Percentiles rank a stretch among this genome's conserved stretches.
Evolutionary conservation across 2,797 vertebrate species (phyloP).

Genomic region (Petrocephalus sullivani): DNA sequence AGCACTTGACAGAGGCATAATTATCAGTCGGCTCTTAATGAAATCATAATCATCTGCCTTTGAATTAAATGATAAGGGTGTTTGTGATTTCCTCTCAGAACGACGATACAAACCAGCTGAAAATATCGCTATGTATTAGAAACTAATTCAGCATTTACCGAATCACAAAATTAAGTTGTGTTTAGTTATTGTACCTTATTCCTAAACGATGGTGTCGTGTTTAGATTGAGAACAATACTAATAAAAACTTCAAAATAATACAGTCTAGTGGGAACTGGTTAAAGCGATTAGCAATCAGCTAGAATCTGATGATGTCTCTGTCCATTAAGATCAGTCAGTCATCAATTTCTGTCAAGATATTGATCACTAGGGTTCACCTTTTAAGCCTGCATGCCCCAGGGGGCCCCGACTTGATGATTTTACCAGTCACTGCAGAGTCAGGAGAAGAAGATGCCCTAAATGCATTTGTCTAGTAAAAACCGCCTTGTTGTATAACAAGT

Average conservation of each 20-base stretch:
- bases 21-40: neutral
- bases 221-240: neutral
- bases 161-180: neutral
- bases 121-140: neutral
- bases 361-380: constrained; percentile 23
- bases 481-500: constrained; percentile 39
- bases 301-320: neutral
- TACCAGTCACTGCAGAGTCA: constrained; percentile 20
- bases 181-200: neutral
- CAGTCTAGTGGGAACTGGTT: neutral
- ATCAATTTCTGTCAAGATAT: neutral
- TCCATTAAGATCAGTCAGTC: neutral
- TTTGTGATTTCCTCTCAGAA: neutral
- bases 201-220: neutral
- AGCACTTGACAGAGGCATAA: neutral
- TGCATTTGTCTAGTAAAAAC: constrained; percentile 45
- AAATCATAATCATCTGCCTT: neutral
- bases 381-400: constrained; percentile 23
- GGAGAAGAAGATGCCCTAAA: constrained; percentile 38
- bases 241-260: neutral
- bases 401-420: constrained; percentile 23
- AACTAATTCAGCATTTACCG: neutral
- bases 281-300: neutral
- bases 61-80: neutral
- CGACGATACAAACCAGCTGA: neutral